Evolutionary conservation across 1,140 invertebrate genomes (phyloP), one percentile per base, ranked within the genome.

Genomic region (Drosophila paulistorum): DNA sequence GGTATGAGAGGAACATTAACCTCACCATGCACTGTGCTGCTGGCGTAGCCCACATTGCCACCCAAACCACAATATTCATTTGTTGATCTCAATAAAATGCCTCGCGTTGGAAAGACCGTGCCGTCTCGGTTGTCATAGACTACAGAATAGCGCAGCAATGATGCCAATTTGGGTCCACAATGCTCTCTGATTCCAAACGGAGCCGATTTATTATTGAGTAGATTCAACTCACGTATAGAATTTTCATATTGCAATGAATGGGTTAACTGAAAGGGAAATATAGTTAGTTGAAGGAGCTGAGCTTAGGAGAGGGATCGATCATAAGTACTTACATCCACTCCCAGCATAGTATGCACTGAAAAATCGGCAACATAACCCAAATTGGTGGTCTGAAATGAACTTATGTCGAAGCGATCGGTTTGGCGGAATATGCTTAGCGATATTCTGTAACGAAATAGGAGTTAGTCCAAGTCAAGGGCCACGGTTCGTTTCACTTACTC

Each of bases 171-270:
- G 10, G 91, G 91, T 17, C 91, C 91, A 48, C 91, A 91, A 7
- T 92, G 86, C 26, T 92, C 86, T 2, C 91, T 74, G 57, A 92
- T 85, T 35, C 67, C 77, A 54, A 92, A 91, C n/a, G 91, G 91
- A 42, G 87, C 90, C 20, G 73, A 77, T 77, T 91, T 91, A 35
- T 76, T 81, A 0, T 76, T 81, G 0, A 91, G 58, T 11, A 90
- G 45, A 6, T 74, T 69, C 20, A 92, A 20, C 20, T 92, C 91
- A 42, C 90, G 79, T 14, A 91, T 80, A 4, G 91, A 85, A 30
- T 81, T 81, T 63, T 92, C 91, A 62, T 92, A 92, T 76, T 92
- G 91, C 64, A 92, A 65, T 23, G 87, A 91, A 62, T 92, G 91
- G 7, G 86, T 90, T 54, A 92, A 76, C 90, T 92, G 45, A 17